Conservation (phyloP, 2,797 vertebrate species). For the Crocidura indochinensis region DNA sequence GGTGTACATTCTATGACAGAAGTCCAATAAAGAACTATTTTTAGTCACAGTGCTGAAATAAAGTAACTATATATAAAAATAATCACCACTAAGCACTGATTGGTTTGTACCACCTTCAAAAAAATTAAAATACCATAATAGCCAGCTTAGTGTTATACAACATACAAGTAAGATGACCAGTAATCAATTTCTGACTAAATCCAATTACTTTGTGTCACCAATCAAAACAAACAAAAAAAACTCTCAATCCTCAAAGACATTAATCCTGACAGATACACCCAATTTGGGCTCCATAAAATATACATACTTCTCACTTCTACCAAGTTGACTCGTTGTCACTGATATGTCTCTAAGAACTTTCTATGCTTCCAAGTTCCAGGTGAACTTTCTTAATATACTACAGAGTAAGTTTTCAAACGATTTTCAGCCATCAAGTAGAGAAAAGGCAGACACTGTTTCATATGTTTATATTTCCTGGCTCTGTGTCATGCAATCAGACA, state of each 20-base stretch:
- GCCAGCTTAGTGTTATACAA: constrained; percentile 4
- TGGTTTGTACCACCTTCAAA: no score
- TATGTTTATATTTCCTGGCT: constrained; percentile 63
- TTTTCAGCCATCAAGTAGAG: constrained; percentile 43
- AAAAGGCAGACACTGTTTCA: constrained; percentile 49
- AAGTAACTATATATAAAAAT: no score
- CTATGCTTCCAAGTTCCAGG: constrained; percentile 6
- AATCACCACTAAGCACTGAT: no score
- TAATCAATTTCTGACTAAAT: constrained; percentile 10
- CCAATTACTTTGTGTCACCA: constrained; percentile 9
- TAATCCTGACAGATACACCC: not conserved
- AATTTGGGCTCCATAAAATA: constrained; percentile 6
- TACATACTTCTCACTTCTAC: constrained; percentile 33
- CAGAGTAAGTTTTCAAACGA: constrained; percentile 37
- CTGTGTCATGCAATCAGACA: constrained; percentile 42
- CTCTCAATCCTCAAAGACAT: not conserved
- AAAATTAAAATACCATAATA: no score
- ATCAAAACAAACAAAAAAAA: constrained; percentile 2
- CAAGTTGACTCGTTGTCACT: constrained; percentile 46
- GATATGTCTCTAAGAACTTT: constrained; percentile 49
- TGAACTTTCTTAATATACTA: not conserved
- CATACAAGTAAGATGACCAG: not conserved
- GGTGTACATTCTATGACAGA: no score
- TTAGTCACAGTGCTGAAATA: no score
- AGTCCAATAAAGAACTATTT: no score